phyloP scores from a whole-genome alignment of 2,888 invertebrate species.

The Trisateles emortualis region DNA sequence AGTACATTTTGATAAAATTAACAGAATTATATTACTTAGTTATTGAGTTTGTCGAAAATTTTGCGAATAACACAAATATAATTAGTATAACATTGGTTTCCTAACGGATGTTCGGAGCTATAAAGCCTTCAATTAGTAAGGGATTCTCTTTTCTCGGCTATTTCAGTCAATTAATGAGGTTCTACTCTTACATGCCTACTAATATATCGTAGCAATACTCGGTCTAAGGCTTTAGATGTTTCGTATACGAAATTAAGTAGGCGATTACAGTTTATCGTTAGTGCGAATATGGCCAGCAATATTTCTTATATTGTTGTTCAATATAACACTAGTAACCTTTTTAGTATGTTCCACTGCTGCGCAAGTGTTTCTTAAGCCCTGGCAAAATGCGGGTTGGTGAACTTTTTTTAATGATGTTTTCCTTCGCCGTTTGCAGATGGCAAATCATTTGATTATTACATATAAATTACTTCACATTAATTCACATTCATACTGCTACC shows the following conservation, averaged over 20 bases:
- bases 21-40: conserved; percentile 17
- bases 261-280: background rate
- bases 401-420: no score
- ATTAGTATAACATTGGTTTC: conserved; percentile 10
- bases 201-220: conserved; percentile 21
- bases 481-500: no score
- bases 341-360: no score
- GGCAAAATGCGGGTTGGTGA: no score
- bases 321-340: no score
- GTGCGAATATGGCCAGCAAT: background rate
- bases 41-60: conserved; percentile 16
- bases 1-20: conserved; percentile 16
- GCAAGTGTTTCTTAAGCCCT: no score
- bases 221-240: conserved; percentile 9
- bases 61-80: conserved; percentile 16
- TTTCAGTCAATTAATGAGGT: conserved; percentile 41
- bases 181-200: conserved; percentile 14
- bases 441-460: no score
- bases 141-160: conserved; percentile 41
- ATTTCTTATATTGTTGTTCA: no score
- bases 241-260: background rate
- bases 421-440: no score
- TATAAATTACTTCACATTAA: no score
- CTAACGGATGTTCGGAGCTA: conserved; percentile 19
- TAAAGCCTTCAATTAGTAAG: conserved; percentile 44